Evolutionary conservation across 2,113 vertebrate genomes (phyloP).

Genomic region (Calidris pygmaea): DNA sequence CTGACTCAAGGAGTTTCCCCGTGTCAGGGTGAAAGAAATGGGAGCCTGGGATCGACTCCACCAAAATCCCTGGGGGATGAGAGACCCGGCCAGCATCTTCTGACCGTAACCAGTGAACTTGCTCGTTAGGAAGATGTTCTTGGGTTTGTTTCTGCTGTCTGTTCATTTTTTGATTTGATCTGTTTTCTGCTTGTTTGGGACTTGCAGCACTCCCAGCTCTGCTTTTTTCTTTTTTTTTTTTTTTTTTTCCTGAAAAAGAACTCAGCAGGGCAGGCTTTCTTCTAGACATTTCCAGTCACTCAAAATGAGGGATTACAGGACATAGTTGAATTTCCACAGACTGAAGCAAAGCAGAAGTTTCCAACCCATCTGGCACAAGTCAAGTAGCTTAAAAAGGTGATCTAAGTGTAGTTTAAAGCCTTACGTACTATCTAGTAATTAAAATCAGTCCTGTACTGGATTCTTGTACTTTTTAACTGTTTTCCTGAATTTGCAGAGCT

Average conservation of each 20-base stretch:
- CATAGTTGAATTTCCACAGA: not conserved
- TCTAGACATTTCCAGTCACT: not conserved
- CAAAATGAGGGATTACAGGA: not conserved
- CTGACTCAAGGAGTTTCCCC: slow-evolving; percentile 51
- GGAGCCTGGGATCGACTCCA: not conserved
- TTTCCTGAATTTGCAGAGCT: not conserved
- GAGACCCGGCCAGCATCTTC: not conserved
- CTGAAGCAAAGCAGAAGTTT: not conserved
- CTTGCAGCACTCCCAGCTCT: not conserved
- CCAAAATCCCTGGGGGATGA: not conserved
- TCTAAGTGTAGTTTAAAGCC: not conserved
- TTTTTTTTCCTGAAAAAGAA: not conserved
- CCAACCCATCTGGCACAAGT: not conserved
- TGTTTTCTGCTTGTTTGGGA: not conserved
- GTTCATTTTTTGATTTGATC: not conserved
- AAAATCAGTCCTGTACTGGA: not conserved
- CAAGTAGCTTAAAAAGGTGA: not conserved
- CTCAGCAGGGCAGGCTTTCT: not conserved
- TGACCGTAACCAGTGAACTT: rapidly evolving
- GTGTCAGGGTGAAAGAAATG: not conserved
- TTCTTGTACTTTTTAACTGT: not conserved
- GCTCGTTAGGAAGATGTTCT: rapidly evolving
- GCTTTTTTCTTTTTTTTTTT: not conserved
- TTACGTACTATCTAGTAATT: not conserved
- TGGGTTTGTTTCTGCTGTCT: not conserved